Base-by-base conservation (phyloP, 2,797 vertebrate species). In the Pelochelys cantorii region DNA sequence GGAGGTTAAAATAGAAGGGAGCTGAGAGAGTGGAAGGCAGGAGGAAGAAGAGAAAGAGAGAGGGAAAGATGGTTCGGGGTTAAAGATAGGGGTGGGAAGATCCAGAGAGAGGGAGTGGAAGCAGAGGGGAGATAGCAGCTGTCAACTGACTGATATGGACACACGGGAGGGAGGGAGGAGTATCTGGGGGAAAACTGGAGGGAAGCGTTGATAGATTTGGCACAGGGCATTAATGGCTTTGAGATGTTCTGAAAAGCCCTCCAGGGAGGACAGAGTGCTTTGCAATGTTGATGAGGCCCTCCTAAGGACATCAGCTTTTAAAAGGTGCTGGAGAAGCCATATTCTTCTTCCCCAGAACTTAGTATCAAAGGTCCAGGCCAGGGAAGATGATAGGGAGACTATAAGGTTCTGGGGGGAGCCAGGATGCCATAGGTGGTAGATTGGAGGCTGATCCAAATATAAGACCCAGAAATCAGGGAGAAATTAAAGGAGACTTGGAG, bases 261-360 rank as follows among this genome's bases (percentile, higher is more conserved):
- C 13, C 60, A 5, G 23, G 13, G 13, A 12, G 74, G 42, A 42
- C 2, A 4, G 13, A 75, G 11, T 92, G n/a, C 53, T 79, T 14
- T 78, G 11, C 4, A 68, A 7, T 60, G 53, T 27, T 85, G 57
- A 80, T 56, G 56, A 57, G 81, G 12, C 27, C 48, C 2, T 87
- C 23, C 3, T 25, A 22, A 77, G 48, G 57, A 1, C 59, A 79
- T 42, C 42, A 53, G 17, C 81, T 53, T 87, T 37, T 29, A 79
- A 87, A 87, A 52, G 79, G 22, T 68, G 82, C 57, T 54, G 92
- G 85, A 85, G 82, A 29, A 68, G n/a, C 4, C 17, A 20, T 18
- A 68, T 80, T 82, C 54, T 85, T 65, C 59, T 23, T 78, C 34
- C 31, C 93, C 81, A 74, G 81, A 12, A 85, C 75, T 18, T 56